Evolutionary conservation across 30 jellyfish, hydroid and myxozoan genomes (phyloP).

Genomic region (Mastigias papua): DNA sequence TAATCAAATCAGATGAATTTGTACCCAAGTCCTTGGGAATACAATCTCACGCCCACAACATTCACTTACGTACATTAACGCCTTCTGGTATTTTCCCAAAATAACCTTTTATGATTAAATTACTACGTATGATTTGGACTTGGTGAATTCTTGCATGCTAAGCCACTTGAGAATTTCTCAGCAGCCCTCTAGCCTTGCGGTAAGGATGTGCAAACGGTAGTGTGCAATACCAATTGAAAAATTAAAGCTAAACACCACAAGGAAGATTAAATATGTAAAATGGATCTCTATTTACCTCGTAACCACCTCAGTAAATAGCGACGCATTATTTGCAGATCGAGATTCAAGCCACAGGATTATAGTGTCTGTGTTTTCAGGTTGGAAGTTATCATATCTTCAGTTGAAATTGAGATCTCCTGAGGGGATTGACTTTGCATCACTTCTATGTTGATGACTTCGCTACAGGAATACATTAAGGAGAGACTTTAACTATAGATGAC

Average conservation of each 20-base stretch:
- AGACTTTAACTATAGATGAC: too few relatives aligned
- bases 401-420: not conserved
- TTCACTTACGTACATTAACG: not conserved
- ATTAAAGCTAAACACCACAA: not conserved
- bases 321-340: conserved; percentile 12
- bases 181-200: too few relatives aligned
- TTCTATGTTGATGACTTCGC: not conserved
- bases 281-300: not conserved
- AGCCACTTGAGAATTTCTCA: not conserved
- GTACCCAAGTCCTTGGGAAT: not conserved
- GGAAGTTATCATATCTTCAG: not conserved
- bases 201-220: not conserved
- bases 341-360: not conserved
- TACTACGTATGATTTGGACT: not conserved
- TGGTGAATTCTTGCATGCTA: not conserved
- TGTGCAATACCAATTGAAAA: not conserved
- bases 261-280: not conserved
- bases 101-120: too few relatives aligned
- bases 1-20: not conserved
- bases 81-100: not conserved
- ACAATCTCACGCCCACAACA: not conserved
- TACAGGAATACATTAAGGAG: not conserved
- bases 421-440: not conserved
- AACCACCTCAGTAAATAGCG: not conserved
- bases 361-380: not conserved